Evolutionary conservation across 1,140 invertebrate species (phyloP).

Genomic region (Galendromus occidentalis): DNA sequence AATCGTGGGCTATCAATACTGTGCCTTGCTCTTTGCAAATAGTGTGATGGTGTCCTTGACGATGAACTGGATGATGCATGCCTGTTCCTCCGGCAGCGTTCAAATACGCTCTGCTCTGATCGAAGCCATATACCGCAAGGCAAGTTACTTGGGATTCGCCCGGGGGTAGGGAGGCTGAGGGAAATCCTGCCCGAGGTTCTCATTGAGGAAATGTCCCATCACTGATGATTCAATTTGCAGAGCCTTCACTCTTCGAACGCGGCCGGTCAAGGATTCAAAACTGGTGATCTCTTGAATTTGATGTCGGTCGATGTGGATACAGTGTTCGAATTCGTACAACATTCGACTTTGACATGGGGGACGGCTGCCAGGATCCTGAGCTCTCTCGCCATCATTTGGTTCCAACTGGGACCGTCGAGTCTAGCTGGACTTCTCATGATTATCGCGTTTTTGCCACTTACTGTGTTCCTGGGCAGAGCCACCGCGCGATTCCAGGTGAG

Average conservation of each 20-base stretch:
- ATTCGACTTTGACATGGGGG: constrained; percentile 16
- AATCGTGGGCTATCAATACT: neutral
- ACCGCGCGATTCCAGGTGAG: constrained; percentile 28
- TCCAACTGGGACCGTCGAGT: constrained; percentile 24
- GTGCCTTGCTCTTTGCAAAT: neutral
- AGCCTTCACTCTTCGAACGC: constrained; percentile 12
- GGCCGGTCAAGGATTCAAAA: constrained; percentile 16
- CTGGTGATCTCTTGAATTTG: constrained; percentile 21
- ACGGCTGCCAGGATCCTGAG: constrained; percentile 17
- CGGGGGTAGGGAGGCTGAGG: neutral
- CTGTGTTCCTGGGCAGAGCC: constrained; percentile 28
- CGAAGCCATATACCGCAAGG: constrained; percentile 16
- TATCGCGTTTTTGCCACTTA: constrained; percentile 29
- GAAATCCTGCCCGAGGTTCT: too few species aligned
- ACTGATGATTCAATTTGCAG: neutral
- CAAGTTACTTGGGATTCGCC: neutral
- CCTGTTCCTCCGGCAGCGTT: neutral
- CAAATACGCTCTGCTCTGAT: constrained; percentile 9
- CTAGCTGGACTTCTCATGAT: constrained; percentile 29
- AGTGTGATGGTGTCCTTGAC: neutral
- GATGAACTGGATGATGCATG: neutral
- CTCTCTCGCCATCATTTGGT: constrained; percentile 17
- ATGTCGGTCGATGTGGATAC: constrained; percentile 19
- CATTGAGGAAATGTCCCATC: too few species aligned
- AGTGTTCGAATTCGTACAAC: constrained; percentile 15